phyloP scores from a whole-genome alignment of 92 coral and sea anemone species.

The Blastomussa wellsi region DNA sequence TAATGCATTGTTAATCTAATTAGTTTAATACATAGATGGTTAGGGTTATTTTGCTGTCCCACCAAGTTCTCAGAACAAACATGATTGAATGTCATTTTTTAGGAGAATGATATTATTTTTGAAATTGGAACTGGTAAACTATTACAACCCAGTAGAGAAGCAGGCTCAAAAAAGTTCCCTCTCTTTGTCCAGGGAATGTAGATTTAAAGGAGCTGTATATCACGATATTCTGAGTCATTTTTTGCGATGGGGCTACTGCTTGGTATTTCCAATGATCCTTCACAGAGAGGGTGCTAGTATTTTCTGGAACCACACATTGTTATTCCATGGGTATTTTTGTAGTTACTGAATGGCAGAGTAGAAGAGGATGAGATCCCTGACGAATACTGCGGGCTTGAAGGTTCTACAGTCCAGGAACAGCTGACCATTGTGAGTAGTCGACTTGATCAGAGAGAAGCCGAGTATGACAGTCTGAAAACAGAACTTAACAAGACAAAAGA shows the following conservation, averaged over 20 bases:
- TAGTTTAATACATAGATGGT: too few species aligned
- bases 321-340: not conserved
- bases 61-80: not conserved
- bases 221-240: too few species aligned
- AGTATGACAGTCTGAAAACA: conserved; percentile 83
- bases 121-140: too few species aligned
- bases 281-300: too few species aligned
- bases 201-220: too few species aligned
- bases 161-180: too few species aligned
- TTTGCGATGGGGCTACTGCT: too few species aligned
- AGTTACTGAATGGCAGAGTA: conserved; percentile 80
- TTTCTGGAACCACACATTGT: too few species aligned
- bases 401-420: conserved; percentile 76
- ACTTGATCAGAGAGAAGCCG: conserved; percentile 82
- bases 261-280: too few species aligned
- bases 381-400: conserved; percentile 81
- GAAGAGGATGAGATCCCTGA: conserved; percentile 84
- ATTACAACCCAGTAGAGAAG: too few species aligned
- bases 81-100: not conserved
- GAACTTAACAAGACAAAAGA: conserved; percentile 90
- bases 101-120: too few species aligned
- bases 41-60: not conserved
- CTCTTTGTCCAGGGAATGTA: too few species aligned
- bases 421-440: conserved; percentile 87
- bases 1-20: not conserved